These are phyloP conservation scores for Gadus chalcogrammus DNA, from an alignment of 2,113 vertebrate species.

Conservation along the genomic window DNA sequence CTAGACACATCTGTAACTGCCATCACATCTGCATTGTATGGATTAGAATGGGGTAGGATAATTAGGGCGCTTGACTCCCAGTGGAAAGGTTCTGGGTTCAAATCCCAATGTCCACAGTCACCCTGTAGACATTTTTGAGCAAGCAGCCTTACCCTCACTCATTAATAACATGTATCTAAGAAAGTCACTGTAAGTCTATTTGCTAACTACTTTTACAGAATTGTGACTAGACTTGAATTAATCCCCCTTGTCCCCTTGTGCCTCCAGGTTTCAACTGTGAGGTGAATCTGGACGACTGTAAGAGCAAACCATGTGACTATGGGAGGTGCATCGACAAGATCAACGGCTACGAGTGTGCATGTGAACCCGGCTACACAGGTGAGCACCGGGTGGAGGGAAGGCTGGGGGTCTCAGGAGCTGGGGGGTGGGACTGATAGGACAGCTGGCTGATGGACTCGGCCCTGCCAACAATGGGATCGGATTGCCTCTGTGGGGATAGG, in stretches of 20 bases:
- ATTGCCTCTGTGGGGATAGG: slow-evolving; percentile 52
- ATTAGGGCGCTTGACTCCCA: too few species aligned
- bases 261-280: slow-evolving; percentile 86
- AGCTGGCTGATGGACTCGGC: slow-evolving; percentile 65
- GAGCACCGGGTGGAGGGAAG: slow-evolving; percentile 45
- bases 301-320: slow-evolving; percentile 85
- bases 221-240: neutral
- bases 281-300: slow-evolving; percentile 91
- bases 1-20: neutral
- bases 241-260: neutral
- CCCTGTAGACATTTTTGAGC: too few species aligned
- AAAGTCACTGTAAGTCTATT: too few species aligned
- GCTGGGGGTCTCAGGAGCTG: slow-evolving; percentile 44
- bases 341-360: slow-evolving; percentile 88
- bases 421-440: slow-evolving; percentile 55
- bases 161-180: too few species aligned
- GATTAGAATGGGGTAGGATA: too few species aligned
- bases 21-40: neutral
- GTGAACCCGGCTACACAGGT: slow-evolving; percentile 84
- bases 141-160: too few species aligned
- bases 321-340: slow-evolving; percentile 94
- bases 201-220: neutral
- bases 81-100: too few species aligned
- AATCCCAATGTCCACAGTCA: too few species aligned
- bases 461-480: slow-evolving; percentile 60